Conservation (phyloP, 1,140 invertebrate genomes). For the Tetraneura akinire region DNA sequence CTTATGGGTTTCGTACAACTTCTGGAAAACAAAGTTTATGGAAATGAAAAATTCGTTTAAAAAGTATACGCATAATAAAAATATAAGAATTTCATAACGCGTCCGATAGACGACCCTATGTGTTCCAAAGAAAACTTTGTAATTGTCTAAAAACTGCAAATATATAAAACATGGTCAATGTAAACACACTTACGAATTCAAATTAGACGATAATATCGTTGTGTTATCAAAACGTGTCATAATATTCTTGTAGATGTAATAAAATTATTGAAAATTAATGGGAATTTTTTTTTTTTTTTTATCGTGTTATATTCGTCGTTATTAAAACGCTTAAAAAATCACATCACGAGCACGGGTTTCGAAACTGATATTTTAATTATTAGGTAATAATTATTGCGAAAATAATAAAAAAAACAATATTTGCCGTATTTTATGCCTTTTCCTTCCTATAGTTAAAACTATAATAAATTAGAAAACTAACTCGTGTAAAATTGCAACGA, state of each 20-base stretch:
- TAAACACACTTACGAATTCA: neutral
- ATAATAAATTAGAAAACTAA: too few species aligned
- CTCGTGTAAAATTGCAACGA: too few species aligned
- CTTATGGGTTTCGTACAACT: neutral
- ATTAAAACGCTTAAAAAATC: neutral
- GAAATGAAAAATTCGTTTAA: neutral
- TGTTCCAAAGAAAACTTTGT: slow-evolving; percentile 2
- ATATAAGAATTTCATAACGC: neutral
- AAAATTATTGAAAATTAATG: too few species aligned
- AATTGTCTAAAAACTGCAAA: neutral
- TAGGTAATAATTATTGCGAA: too few species aligned
- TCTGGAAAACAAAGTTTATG: neutral
- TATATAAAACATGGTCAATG: neutral
- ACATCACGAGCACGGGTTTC: too few species aligned
- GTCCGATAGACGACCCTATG: neutral
- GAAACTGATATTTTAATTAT: too few species aligned
- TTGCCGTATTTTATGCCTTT: too few species aligned
- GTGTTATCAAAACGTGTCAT: neutral
- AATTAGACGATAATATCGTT: neutral
- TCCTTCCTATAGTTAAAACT: too few species aligned
- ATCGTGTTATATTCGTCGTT: neutral
- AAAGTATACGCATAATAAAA: neutral
- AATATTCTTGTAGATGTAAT: too few species aligned
- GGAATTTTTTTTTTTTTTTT: too few species aligned
- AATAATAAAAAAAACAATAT: too few species aligned